phyloP scores from a whole-genome alignment of 1,140 invertebrate species.

The Zaprionus lachaisei region DNA sequence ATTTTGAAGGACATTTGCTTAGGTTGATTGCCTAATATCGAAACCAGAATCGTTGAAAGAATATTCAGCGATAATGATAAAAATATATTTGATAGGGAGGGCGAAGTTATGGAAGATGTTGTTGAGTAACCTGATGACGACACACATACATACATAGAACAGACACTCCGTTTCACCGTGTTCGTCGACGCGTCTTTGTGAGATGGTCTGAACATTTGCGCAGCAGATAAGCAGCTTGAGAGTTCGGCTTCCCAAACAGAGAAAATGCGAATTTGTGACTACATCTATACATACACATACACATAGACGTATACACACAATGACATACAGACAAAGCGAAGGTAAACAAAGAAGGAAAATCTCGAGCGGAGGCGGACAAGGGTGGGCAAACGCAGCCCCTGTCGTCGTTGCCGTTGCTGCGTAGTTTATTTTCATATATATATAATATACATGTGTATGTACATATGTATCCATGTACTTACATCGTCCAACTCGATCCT shows the following conservation, averaged over 20 bases:
- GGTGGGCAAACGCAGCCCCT: neutral
- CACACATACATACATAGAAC: constrained; percentile 7
- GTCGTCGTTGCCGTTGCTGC: constrained; percentile 49
- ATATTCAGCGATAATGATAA: constrained; percentile 37
- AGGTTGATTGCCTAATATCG: constrained; percentile 65
- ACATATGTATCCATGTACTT: constrained; percentile 67
- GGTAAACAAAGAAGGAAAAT: constrained; percentile 54
- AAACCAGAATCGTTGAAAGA: constrained; percentile 23
- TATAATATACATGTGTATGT: neutral
- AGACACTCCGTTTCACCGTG: constrained; percentile 12
- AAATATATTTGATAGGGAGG: constrained; percentile 13
- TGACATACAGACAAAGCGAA: constrained; percentile 35
- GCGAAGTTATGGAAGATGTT: constrained; percentile 10
- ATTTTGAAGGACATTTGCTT: constrained; percentile 75
- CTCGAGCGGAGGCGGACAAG: constrained; percentile 4
- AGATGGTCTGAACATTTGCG: constrained; percentile 63
- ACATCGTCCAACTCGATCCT: constrained; percentile 93
- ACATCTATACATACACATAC: neutral
- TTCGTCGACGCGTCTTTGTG: constrained; percentile 29
- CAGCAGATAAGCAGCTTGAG: constrained; percentile 71
- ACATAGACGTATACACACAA: neutral
- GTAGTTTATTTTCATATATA: constrained; percentile 48
- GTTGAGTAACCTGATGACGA: constrained; percentile 63
- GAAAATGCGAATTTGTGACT: constrained; percentile 36
- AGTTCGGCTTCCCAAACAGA: constrained; percentile 41